phyloP scores from a whole-genome alignment of 2,113 vertebrate species.

The Ursus arctos region DNA sequence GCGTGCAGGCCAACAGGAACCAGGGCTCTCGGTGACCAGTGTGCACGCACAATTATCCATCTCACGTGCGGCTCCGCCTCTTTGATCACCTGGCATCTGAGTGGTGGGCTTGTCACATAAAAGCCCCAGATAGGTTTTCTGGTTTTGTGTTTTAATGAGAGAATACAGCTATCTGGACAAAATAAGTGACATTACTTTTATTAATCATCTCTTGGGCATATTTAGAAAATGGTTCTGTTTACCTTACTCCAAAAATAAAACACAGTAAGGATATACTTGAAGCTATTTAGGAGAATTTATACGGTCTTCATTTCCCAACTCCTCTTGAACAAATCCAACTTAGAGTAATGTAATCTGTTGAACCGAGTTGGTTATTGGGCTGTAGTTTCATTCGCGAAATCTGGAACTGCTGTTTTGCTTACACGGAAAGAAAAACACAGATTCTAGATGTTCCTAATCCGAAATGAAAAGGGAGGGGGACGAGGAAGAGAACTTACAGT shows the following conservation, averaged over 20 bases:
- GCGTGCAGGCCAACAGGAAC: not conserved
- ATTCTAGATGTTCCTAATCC: constrained; percentile 64
- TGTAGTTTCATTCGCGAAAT: constrained; percentile 31
- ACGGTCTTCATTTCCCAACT: constrained; percentile 55
- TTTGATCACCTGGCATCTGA: constrained; percentile 51
- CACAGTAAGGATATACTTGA: not conserved
- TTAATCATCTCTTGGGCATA: not conserved
- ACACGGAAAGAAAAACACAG: constrained; percentile 70
- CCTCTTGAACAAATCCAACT: constrained; percentile 65
- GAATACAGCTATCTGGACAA: constrained; percentile 16
- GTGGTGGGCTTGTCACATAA: constrained; percentile 22
- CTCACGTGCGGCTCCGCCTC: not conserved
- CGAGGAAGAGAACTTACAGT: constrained; percentile 63
- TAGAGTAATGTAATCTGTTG: constrained; percentile 79
- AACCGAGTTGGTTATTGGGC: not conserved
- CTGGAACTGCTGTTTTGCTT: constrained; percentile 72
- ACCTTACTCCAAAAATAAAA: constrained; percentile 22
- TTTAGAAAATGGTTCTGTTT: not conserved
- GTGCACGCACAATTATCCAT: not conserved
- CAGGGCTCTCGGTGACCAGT: not conserved
- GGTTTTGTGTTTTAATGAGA: not conserved
- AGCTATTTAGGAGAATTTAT: not conserved
- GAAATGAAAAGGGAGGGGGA: not conserved
- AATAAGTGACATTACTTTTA: constrained; percentile 33
- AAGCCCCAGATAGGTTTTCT: not conserved